Conservation (phyloP, 2,888 invertebrate species). For the Cataglyphis livida region DNA sequence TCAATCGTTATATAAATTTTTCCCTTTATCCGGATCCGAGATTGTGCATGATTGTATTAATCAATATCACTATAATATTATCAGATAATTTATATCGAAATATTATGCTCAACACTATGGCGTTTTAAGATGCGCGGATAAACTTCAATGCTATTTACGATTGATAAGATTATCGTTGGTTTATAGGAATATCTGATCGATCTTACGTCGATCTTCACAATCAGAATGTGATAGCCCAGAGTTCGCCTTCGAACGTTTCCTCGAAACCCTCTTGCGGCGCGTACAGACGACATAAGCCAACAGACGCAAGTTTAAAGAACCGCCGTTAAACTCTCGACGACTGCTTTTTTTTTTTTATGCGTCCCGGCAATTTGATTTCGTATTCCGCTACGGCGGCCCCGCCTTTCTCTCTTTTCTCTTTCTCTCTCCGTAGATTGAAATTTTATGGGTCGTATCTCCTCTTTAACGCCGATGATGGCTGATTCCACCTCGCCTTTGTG, state of each 20-base stretch:
- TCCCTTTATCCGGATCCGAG: too few species aligned
- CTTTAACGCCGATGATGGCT: conserved; percentile 72
- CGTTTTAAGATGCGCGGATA: background rate
- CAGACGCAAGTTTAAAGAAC: conserved; percentile 19
- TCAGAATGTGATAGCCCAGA: background rate
- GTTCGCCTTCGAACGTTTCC: background rate
- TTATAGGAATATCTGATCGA: background rate
- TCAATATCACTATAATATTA: background rate
- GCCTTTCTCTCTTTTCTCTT: background rate
- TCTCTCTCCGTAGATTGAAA: conserved; percentile 61
- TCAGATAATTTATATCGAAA: background rate
- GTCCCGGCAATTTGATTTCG: conserved; percentile 66
- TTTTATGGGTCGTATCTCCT: conserved; percentile 75
- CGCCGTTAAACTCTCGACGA: conserved; percentile 54
- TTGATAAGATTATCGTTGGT: background rate
- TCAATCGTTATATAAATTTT: background rate
- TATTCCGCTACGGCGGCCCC: conserved; percentile 54
- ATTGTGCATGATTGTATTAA: background rate
- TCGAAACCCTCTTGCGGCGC: conserved; percentile 6
- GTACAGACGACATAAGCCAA: background rate
- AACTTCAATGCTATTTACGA: background rate
- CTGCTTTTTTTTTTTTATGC: conserved; percentile 61
- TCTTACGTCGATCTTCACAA: background rate
- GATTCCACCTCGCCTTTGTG: conserved; percentile 71
- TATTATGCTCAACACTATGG: background rate